Conservation (phyloP, 1,140 invertebrate genomes). For the Pseudomyrmex pallidus region DNA sequence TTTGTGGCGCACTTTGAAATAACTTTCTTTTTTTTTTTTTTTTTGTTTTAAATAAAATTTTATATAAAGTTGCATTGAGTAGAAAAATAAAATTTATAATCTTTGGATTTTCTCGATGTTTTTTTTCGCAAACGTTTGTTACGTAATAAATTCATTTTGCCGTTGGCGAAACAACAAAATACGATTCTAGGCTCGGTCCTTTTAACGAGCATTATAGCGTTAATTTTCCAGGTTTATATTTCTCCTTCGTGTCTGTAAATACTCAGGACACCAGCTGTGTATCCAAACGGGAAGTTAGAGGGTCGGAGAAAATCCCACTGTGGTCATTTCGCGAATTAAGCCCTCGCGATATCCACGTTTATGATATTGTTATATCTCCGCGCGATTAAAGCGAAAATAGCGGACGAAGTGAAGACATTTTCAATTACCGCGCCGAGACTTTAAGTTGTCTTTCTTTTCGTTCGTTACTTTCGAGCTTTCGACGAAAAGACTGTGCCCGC, state of each 20-base stretch:
- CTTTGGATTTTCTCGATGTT: neutral
- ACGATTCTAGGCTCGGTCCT: neutral
- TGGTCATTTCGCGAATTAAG: constrained; percentile 55
- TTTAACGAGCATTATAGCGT: neutral
- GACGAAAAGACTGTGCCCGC: too few species aligned
- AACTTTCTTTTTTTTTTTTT: neutral
- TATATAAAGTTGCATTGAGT: neutral
- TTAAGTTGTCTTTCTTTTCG: constrained; percentile 25
- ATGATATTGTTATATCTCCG: constrained; percentile 64
- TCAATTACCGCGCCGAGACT: constrained; percentile 30
- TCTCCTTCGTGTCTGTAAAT: constrained; percentile 14
- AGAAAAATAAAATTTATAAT: neutral
- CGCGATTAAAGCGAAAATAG: constrained; percentile 56
- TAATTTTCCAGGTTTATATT: constrained; percentile 57
- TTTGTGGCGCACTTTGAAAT: neutral
- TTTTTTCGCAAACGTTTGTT: neutral
- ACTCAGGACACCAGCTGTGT: constrained; percentile 13
- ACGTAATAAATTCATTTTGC: neutral
- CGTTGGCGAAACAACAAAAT: neutral
- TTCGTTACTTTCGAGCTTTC: too few species aligned
- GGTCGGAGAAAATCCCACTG: constrained; percentile 54
- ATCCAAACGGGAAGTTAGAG: constrained; percentile 65
- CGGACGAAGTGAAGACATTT: constrained; percentile 51
- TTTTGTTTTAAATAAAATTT: too few species aligned
- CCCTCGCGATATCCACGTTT: constrained; percentile 50